Evolutionary conservation across 2,888 invertebrate genomes (phyloP), one percentile per base, ranked within the genome.

Genomic region (Drosophila sordidula): DNA sequence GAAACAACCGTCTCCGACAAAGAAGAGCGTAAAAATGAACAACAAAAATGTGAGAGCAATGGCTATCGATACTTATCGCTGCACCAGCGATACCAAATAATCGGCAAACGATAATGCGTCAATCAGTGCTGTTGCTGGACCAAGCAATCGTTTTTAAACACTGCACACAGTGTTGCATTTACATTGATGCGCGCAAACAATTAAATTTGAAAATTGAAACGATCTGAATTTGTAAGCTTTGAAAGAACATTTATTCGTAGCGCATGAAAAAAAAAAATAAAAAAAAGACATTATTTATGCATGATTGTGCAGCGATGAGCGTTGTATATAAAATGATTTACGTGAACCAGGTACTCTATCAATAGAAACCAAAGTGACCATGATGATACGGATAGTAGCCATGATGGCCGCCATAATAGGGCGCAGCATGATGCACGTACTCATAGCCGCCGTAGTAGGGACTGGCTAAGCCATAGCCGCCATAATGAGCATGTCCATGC

Each of bases 301-400:
- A 67, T 44, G 63, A 46, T 56, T 55, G 63, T 56, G 55, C 50
- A 63, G 52, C 47, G 54, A 70, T 77, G 61, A 71, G 42, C 22
- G 38, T 55, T 26, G 45, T 29, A 58, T 45, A 62, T 46, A 67
- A 41, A 61, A 77, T 55, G 70, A 65, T 62, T 55, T 62, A 39
- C 25, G 58, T 39, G 55, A 22, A 45, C 39, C 39, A 39, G 29
- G 4, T 52, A 42, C 47, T 14, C 36, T 29, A 29, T 56, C 44
- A 83, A 59, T 89, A 86, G 51, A 55, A 78, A 39, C 87, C 87
- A 59, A 81, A 84, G 55, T 88, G 84, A 5, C 89, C 89, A 63
- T 89, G 87, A 65, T 86, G 82, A 45, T 87, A 79, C 1, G 85
- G 86, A 70, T 84, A 84, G 47, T 59, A 78, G 46, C 87, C 76